phyloP scores from a whole-genome alignment of 2,113 vertebrate species.

The Hiodon alosoides region DNA sequence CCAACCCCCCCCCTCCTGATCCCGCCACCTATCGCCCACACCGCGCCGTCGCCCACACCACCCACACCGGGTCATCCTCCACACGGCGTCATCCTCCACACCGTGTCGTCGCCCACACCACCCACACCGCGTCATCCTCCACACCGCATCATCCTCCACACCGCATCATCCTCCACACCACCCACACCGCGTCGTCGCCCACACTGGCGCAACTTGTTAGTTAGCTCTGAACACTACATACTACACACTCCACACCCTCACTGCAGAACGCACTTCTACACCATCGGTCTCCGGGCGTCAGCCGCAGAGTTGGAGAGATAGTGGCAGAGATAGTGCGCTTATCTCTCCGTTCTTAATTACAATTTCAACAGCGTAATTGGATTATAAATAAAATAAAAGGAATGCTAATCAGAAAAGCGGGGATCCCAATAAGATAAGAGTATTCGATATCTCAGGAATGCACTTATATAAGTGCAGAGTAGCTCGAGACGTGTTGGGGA shows the following conservation, averaged over 20 bases:
- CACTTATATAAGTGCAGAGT: neutral
- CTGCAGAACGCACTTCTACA: neutral
- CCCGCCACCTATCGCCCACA: too few relatives aligned
- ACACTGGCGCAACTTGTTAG: too few relatives aligned
- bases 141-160: too few relatives aligned
- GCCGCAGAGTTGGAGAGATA: neutral
- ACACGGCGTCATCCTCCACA: too few relatives aligned
- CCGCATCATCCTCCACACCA: too few relatives aligned
- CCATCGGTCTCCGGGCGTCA: neutral
- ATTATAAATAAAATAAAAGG: conserved; percentile 18
- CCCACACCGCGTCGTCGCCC: too few relatives aligned
- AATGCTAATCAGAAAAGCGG: neutral
- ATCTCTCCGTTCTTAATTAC: conserved; percentile 23
- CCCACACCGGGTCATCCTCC: too few relatives aligned
- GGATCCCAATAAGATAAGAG: neutral
- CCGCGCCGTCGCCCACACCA: too few relatives aligned
- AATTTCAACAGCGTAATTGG: conserved; percentile 12
- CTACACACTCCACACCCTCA: neutral
- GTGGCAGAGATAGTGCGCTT: neutral
- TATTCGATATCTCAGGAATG: neutral
- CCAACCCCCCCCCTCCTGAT: too few relatives aligned
- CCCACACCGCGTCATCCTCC: too few relatives aligned
- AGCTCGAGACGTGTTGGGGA: neutral
- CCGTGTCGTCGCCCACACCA: too few relatives aligned
- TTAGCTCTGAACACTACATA: too few relatives aligned